These are phyloP conservation scores for Prionailurus bengalensis DNA, from an alignment of 2,113 vertebrate species.

Conservation along the genomic window DNA sequence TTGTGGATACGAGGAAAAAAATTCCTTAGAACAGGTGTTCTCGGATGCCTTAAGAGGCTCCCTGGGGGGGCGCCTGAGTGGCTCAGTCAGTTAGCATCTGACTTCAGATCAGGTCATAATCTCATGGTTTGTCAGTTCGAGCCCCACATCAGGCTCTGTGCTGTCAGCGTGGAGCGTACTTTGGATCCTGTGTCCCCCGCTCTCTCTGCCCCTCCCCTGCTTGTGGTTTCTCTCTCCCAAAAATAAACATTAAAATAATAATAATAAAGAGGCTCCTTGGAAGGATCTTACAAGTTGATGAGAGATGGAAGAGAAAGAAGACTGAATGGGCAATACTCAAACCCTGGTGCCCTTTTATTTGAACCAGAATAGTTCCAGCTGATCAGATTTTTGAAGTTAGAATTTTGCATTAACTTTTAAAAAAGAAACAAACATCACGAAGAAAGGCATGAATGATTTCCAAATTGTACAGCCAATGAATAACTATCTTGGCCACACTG, in stretches of 20 bases:
- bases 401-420: constrained; percentile 1
- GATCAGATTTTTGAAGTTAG: background rate
- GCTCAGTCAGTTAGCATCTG: too few species aligned
- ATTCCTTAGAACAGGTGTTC: background rate
- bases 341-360: background rate
- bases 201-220: too few species aligned
- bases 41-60: background rate
- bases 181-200: too few species aligned
- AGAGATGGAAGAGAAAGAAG: background rate
- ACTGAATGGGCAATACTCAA: background rate
- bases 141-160: too few species aligned
- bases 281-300: background rate
- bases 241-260: too few species aligned
- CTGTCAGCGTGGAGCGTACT: too few species aligned
- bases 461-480: background rate
- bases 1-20: background rate
- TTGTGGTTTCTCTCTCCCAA: too few species aligned
- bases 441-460: constrained; percentile 43
- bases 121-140: too few species aligned
- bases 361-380: constrained; percentile 5
- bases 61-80: background rate
- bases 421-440: constrained; percentile 11
- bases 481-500: background rate
- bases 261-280: background rate
- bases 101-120: too few species aligned